Evolutionary conservation across 2,797 vertebrate species (phyloP).

Genomic region (Xerus rutilus): DNA sequence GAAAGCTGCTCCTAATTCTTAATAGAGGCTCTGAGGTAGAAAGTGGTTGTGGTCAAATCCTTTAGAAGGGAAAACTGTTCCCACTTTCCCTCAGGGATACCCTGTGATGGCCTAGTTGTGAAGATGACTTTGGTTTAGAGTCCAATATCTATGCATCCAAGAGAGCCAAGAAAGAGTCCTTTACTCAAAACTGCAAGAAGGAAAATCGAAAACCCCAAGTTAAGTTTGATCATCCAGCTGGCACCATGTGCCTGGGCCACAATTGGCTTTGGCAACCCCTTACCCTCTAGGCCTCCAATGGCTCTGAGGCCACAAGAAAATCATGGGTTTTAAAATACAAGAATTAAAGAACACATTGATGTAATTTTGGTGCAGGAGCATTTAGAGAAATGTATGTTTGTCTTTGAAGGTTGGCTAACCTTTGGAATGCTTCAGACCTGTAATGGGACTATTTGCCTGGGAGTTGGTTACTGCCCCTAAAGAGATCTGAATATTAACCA

Average conservation of each 20-base stretch:
- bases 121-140: conserved; percentile 20
- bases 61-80: conserved; percentile 23
- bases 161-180: conserved; percentile 55
- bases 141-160: conserved; percentile 9
- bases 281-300: conserved; percentile 80
- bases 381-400: conserved; percentile 74
- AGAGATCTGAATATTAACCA: conserved; percentile 32
- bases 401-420: conserved; percentile 78
- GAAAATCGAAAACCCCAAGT: conserved; percentile 72
- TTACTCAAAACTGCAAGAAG: conserved; percentile 65
- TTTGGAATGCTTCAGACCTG: conserved; percentile 71
- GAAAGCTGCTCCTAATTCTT: conserved; percentile 1
- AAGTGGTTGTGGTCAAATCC: conserved; percentile 28
- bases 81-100: conserved; percentile 12
- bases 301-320: conserved; percentile 88
- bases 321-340: conserved; percentile 87
- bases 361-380: conserved; percentile 81
- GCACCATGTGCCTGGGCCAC: conserved; percentile 78
- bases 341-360: conserved; percentile 87
- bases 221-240: conserved; percentile 79
- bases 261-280: conserved; percentile 83
- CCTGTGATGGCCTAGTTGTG: background rate
- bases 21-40: background rate
- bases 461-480: conserved; percentile 11
- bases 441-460: conserved; percentile 44